Conservation (phyloP, 2,797 vertebrate genomes). For the Synanceia verrucosa region DNA sequence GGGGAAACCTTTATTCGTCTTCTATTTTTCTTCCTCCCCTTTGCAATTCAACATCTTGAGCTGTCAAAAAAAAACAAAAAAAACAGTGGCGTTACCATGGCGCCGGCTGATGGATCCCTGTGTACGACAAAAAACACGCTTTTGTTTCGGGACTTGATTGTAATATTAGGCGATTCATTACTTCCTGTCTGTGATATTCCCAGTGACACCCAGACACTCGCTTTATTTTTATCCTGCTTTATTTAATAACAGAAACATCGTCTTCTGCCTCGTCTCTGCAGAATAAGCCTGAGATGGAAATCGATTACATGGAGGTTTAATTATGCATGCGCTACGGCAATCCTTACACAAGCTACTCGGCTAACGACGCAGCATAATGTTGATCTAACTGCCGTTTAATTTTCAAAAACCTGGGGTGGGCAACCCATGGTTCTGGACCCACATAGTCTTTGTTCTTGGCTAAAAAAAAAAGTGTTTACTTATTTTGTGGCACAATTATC, state of each 20-base stretch:
- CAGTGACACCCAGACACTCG: slow-evolving; percentile 33
- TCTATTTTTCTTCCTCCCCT: background rate
- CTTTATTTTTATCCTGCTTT: slow-evolving; percentile 56
- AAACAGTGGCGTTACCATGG: slow-evolving; percentile 68
- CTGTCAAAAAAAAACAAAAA: slow-evolving; percentile 37
- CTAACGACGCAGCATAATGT: slow-evolving; percentile 54
- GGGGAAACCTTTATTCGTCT: slow-evolving; percentile 45
- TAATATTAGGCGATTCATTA: slow-evolving; percentile 43
- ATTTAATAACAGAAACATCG: slow-evolving; percentile 51
- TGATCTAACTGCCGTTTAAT: slow-evolving; percentile 65
- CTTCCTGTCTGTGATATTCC: slow-evolving; percentile 24
- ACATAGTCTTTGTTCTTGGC: too few species aligned
- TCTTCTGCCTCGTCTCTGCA: slow-evolving; percentile 38
- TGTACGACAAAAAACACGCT: slow-evolving; percentile 48
- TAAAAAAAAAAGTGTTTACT: too few species aligned
- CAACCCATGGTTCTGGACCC: too few species aligned
- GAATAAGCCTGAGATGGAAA: slow-evolving; percentile 57
- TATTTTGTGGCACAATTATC: too few species aligned
- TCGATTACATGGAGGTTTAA: slow-evolving; percentile 66
- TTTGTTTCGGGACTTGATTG: slow-evolving; percentile 46
- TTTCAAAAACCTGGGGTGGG: slow-evolving; percentile 42
- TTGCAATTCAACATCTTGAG: slow-evolving; percentile 46
- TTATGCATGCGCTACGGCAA: slow-evolving; percentile 52
- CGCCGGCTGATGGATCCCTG: slow-evolving; percentile 46
- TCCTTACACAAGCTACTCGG: slow-evolving; percentile 58